A percentile compares a stretch with the other conserved stretches of the same genome.
Conservation (phyloP, 2,113 vertebrate genomes). For the Lophochroa leadbeateri region DNA sequence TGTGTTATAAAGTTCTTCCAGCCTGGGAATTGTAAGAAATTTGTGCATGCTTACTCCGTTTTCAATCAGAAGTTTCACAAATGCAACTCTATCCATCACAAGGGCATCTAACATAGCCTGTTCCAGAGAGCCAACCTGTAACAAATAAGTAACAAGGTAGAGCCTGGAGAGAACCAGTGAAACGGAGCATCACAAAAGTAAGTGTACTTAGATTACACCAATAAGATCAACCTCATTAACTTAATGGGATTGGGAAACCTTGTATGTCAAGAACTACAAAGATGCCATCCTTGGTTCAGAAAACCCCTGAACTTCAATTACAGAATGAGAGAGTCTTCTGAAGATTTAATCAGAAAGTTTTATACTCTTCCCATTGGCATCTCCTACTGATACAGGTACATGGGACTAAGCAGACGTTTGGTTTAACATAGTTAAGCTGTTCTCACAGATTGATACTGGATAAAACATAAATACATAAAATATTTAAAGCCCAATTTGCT, state of each 20-base stretch:
- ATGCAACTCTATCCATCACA: constrained; percentile 97
- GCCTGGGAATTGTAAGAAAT: constrained; percentile 93
- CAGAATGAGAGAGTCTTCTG: not conserved
- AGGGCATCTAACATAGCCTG: constrained; percentile 98
- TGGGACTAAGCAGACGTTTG: not conserved
- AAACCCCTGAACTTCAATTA: not conserved
- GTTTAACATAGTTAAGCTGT: not conserved
- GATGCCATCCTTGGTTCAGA: not conserved
- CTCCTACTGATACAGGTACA: not conserved
- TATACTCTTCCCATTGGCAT: not conserved
- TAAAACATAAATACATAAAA: not conserved
- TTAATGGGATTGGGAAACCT: not conserved
- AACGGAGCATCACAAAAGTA: not conserved
- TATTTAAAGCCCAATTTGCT: not conserved
- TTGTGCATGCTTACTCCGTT: constrained; percentile 99
- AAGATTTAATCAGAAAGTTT: not conserved
- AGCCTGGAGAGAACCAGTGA: not conserved
- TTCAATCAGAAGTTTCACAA: constrained; percentile 98
- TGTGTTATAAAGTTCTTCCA: constrained; percentile 98
- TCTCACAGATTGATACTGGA: not conserved
- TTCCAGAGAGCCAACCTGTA: constrained; percentile 94
- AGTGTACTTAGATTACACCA: not conserved
- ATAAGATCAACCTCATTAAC: not conserved
- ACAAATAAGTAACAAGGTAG: not conserved
- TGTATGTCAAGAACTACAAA: not conserved